Evolutionary conservation across 2,113 vertebrate species (phyloP).

Genomic region (Cranoglanis bouderius): DNA sequence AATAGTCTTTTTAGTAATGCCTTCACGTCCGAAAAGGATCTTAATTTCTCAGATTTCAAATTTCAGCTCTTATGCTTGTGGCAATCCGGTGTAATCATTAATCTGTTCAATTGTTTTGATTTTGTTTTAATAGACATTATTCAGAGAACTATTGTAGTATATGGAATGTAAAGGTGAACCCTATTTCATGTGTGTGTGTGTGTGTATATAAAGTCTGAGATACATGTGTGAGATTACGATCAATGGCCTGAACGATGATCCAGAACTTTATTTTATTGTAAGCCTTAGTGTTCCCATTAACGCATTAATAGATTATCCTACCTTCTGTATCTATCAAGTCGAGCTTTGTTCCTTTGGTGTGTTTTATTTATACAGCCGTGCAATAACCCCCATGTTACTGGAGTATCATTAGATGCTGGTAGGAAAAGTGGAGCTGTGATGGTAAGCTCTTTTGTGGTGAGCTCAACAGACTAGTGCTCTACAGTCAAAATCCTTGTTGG

Average conservation of each 20-base stretch:
- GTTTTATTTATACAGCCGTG: conserved; percentile 25
- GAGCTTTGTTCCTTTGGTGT: not conserved
- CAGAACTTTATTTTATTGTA: not conserved
- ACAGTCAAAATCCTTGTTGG: not conserved
- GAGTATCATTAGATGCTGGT: not conserved
- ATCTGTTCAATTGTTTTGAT: not conserved
- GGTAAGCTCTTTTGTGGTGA: conserved; percentile 1
- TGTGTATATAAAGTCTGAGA: not conserved
- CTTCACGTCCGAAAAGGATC: not conserved
- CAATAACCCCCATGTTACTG: conserved; percentile 15
- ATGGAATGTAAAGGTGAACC: conserved; percentile 22
- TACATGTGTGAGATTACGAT: not conserved
- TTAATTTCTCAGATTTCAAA: not conserved
- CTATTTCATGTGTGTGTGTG: conserved; percentile 26
- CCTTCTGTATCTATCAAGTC: not conserved
- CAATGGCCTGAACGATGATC: not conserved
- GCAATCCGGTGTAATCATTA: not conserved
- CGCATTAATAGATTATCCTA: conserved; percentile 25
- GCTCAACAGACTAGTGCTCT: not conserved
- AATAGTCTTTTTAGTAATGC: not conserved
- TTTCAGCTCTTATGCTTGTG: not conserved
- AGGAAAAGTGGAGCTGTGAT: not conserved
- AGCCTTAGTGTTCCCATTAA: not conserved
- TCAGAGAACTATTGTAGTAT: conserved; percentile 39
- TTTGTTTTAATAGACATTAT: conserved; percentile 27